These are phyloP conservation scores for Thymelicus lineola DNA, from an alignment of 2,888 invertebrate genomes.

Conservation along the genomic window DNA sequence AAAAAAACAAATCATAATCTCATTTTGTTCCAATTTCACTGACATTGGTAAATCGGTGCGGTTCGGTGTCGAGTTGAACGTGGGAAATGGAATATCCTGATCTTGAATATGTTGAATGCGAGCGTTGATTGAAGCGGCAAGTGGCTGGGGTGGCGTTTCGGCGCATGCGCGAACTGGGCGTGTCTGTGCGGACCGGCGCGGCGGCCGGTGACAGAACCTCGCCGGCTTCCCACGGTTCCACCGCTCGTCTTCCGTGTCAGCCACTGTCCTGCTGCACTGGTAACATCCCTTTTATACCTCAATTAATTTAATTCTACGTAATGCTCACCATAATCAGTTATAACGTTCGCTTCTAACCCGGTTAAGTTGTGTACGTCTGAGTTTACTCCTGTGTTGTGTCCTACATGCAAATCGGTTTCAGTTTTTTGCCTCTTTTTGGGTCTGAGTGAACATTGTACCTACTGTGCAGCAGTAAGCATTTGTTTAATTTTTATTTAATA, in stretches of 20 bases:
- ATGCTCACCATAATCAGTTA: too few species aligned
- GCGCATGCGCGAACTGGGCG: conserved; percentile 81
- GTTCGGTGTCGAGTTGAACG: conserved; percentile 16
- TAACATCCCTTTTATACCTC: conserved; percentile 33
- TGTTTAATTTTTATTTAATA: too few species aligned
- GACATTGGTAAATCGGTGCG: neutral
- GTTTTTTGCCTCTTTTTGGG: too few species aligned
- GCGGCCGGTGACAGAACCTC: conserved; percentile 68
- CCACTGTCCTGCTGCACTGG: conserved; percentile 41
- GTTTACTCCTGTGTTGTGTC: too few species aligned
- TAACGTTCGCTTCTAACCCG: too few species aligned
- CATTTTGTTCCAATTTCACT: neutral
- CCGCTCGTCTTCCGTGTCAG: conserved; percentile 39
- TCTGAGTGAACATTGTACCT: too few species aligned
- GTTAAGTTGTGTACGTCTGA: too few species aligned
- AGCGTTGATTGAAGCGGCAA: conserved; percentile 28
- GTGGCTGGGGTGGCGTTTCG: conserved; percentile 30
- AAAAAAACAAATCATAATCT: conserved; percentile 1
- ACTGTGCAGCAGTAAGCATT: too few species aligned
- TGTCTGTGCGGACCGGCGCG: conserved; percentile 64
- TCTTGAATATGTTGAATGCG: conserved; percentile 17
- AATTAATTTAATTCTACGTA: neutral
- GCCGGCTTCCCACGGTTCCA: conserved; percentile 45
- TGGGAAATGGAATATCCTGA: conserved; percentile 28
- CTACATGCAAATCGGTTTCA: too few species aligned